Conservation (phyloP, 2,113 vertebrate genomes). For the Mustela nigripes region DNA sequence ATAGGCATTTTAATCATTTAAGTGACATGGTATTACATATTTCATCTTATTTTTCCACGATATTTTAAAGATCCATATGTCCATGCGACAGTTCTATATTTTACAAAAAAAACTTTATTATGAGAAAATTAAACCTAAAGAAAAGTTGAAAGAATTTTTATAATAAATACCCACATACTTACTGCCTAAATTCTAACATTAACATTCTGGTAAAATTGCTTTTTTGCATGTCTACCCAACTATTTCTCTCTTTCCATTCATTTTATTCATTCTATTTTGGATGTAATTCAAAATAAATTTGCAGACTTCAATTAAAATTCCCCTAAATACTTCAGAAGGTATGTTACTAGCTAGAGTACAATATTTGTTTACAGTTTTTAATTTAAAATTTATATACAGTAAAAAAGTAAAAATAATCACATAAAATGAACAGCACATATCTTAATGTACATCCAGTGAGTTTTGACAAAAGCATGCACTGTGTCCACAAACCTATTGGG, state of each 20-base stretch:
- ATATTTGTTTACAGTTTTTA: constrained; percentile 39
- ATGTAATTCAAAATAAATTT: constrained; percentile 60
- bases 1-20: neutral
- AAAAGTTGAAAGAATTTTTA: constrained; percentile 43
- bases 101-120: neutral
- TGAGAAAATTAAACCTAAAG: neutral
- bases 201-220: neutral
- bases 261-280: neutral
- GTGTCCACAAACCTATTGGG: neutral
- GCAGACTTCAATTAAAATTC: constrained; percentile 49
- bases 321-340: constrained; percentile 50
- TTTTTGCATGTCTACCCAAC: neutral
- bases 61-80: neutral
- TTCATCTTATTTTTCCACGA: neutral
- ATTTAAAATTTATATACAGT: constrained; percentile 42
- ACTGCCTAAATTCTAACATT: neutral
- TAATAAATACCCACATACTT: neutral
- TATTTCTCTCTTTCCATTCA: constrained; percentile 25
- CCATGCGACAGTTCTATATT: neutral
- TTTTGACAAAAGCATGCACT: neutral
- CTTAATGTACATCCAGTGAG: neutral
- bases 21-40: neutral
- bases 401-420: constrained; percentile 20
- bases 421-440: constrained; percentile 34
- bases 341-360: constrained; percentile 36